phyloP scores from a whole-genome alignment of 1,140 invertebrate genomes.

The Drosophila subpulchrella region DNA sequence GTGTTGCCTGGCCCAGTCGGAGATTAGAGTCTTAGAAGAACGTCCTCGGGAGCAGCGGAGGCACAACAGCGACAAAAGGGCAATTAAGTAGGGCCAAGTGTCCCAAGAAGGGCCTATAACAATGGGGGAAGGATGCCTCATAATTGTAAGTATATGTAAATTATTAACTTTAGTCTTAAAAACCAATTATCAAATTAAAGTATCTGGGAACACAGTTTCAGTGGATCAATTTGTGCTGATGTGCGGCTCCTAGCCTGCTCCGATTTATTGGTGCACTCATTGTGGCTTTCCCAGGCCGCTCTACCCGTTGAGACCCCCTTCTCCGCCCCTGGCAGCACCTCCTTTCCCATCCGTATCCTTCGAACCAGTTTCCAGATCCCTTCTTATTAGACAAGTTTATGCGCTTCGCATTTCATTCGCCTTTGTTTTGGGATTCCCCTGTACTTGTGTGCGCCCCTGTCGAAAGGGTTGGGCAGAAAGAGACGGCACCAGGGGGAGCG shows the following conservation, averaged over 20 bases:
- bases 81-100: conserved; percentile 37
- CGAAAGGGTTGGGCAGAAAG: conserved; percentile 47
- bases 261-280: conserved; percentile 46
- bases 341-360: conserved; percentile 17
- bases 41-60: conserved; percentile 9
- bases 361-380: conserved; percentile 42
- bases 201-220: neutral
- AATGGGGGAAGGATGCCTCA: neutral
- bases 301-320: neutral
- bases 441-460: conserved; percentile 28
- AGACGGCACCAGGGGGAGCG: neutral
- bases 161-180: no score
- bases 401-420: conserved; percentile 54
- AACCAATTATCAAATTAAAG: no score
- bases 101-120: neutral
- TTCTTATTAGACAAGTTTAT: conserved; percentile 77
- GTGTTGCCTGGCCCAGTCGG: conserved; percentile 49
- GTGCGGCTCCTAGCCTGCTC: neutral
- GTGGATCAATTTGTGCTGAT: neutral
- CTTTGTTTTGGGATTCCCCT: conserved; percentile 39
- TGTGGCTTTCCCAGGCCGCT: neutral
- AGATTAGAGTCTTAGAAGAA: conserved; percentile 67
- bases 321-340: neutral
- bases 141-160: no score
- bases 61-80: conserved; percentile 25